Base-by-base conservation (phyloP, 2,113 vertebrate species). In the Nothobranchius kuhntae region DNA sequence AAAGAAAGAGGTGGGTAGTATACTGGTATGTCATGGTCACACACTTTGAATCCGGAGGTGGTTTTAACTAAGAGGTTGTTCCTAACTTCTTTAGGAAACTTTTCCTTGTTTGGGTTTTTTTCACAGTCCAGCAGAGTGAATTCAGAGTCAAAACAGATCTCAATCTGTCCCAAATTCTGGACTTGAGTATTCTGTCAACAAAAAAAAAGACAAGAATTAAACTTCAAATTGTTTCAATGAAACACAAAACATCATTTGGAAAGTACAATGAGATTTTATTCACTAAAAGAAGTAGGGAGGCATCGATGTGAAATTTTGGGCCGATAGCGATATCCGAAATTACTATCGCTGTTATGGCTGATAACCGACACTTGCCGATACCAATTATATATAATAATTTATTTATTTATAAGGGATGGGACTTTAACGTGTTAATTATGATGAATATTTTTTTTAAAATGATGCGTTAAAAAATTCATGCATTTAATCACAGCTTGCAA, bases 111-210 rank as follows among this genome's bases (percentile, higher is more conserved):
- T 6, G 21, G 2, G 0, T 74, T 44, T 59, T 68, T 86, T 35
- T 88, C 88, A 71, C 90, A 91, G 65, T 89, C 67, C 58, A 76
- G 0, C 21, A 88, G 84, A 44, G 30, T 53, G 67, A 90, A 91
- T 50, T 84, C 80, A 1, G 68, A 2, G 35, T 53, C 7, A 40
- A 91, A 88, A 45, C 90, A 91, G 71, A 91, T 88, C 75, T 91
- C 90, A 51, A 91, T 84, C 80, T 91, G 90, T 6, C 86, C 90
- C 78, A 91, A 77, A 73, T 44, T 30, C 87, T 91, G 90, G 54
- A 13, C 2, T 42, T 54, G 75, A 2, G 15, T 26, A 45, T 80
- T 76, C 88, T 90, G 71, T 44, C 7, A 44, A 78, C 60, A 13
- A 64, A 9, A 78, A 53, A 56, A 66, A 13, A 7, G 1, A 61